Evolutionary conservation across 1,140 invertebrate genomes (phyloP), one percentile per base, ranked within the genome.

Genomic region (Samia ricini): DNA sequence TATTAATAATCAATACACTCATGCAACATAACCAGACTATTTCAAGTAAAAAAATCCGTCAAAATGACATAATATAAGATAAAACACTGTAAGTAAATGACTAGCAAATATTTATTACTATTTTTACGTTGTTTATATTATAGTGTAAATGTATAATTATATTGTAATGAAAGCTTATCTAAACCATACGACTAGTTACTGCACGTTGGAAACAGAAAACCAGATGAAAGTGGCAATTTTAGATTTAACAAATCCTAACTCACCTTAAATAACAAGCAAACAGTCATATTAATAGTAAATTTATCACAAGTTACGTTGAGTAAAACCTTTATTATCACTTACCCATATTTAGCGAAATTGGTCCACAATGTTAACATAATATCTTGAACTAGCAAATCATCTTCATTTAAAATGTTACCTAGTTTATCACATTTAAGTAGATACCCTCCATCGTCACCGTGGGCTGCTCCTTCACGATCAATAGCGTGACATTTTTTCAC

Each of bases 321-420:
- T 29, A 5, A 12, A 15, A 15, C 8, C 3, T 3, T 26, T 42
- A 15, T 42, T 42, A 42, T 42, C 12, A 70, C 71, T 71, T 62
- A 91, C 91, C 91, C 87, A 72, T 71, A 85, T 79, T 85, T 91
- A n/a, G 91, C 90, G 66, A 92, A 92, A 63, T 92, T 89, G 4
- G 90, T 87, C 91, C 91, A 92, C 85, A 92, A 81, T 8, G 70
- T 64, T 7, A 82, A 76, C 71, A 92, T 83, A 56, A 80, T 77
- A 21, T 88, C 61, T 56, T 72, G 63, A 0, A 91, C 78, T 4
- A 78, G 22, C 51, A 70, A 69, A 67, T 91, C 90, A 1, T 65
- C 74, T 5, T 81, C 76, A 23, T 79, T 72, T 12, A 85, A 33
- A 26, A 73, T 52, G 0, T 52, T 63, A n/a, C 60, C 64, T 0